phyloP scores from a whole-genome alignment of 2,113 vertebrate species.

The Odocoileus virginianus region DNA sequence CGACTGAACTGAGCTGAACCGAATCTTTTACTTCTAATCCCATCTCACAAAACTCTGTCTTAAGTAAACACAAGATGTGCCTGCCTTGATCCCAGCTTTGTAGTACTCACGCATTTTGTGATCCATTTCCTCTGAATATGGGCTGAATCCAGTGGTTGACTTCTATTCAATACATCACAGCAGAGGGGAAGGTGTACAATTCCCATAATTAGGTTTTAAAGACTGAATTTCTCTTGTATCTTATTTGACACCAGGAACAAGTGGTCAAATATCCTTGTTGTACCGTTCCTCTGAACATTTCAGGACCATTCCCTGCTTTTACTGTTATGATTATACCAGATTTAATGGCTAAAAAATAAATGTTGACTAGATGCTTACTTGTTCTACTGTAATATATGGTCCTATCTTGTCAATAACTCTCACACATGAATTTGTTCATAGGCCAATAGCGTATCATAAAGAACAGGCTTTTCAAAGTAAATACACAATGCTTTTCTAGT shows the following conservation, averaged over 20 bases:
- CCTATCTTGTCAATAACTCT: not conserved
- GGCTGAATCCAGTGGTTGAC: not conserved
- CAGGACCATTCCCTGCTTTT: not conserved
- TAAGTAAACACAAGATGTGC: not conserved
- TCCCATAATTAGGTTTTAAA: not conserved
- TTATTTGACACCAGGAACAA: not conserved
- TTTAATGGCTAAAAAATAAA: not conserved
- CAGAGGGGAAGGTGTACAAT: rapidly evolving
- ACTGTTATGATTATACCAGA: not conserved
- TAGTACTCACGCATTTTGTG: not conserved
- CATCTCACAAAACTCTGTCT: not conserved
- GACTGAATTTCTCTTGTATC: not conserved
- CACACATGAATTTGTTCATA: not conserved
- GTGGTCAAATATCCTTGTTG: not conserved
- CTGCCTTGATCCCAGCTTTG: rapidly evolving
- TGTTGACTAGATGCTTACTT: not conserved
- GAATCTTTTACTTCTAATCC: not conserved
- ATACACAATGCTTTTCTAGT: not conserved
- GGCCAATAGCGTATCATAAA: not conserved
- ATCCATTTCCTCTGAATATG: not conserved
- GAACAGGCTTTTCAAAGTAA: not conserved
- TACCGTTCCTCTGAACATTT: not conserved
- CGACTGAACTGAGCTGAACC: too few species aligned
- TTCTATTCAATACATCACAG: not conserved
- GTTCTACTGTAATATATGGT: not conserved